Conservation (phyloP, 2,113 vertebrate genomes). For the Chrysemys picta region DNA sequence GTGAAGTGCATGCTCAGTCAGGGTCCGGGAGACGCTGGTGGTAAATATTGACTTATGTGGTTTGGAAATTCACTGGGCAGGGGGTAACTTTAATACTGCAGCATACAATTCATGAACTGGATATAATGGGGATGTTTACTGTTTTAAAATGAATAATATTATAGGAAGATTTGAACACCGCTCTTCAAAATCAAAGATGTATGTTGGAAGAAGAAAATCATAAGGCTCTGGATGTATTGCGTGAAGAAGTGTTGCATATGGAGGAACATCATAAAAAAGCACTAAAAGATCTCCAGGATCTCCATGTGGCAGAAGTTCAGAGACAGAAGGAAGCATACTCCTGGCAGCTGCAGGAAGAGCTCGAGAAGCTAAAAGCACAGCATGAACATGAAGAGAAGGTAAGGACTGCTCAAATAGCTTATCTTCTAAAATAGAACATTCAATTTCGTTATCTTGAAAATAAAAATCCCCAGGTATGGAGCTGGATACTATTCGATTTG, state of each 20-base stretch:
- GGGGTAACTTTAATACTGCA: neutral
- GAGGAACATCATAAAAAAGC: constrained; percentile 81
- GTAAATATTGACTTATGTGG: neutral
- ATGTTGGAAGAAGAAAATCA: constrained; percentile 80
- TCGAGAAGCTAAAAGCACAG: constrained; percentile 69
- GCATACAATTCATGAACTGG: neutral
- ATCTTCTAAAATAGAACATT: neutral
- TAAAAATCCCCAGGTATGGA: neutral
- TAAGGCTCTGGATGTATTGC: constrained; percentile 77
- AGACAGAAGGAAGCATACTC: constrained; percentile 67
- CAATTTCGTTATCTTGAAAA: neutral
- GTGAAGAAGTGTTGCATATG: constrained; percentile 79
- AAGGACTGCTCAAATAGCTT: neutral
- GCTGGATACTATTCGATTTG: neutral
- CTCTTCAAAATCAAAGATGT: constrained; percentile 73
- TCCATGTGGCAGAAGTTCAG: constrained; percentile 72
- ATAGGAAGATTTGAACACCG: constrained; percentile 57
- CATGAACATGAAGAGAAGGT: constrained; percentile 85
- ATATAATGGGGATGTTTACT: neutral
- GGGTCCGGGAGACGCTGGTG: neutral
- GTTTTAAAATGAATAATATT: neutral
- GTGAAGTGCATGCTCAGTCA: accelerated
- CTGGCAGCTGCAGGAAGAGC: constrained; percentile 36
- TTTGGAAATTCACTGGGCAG: neutral
- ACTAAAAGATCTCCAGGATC: constrained; percentile 76